These are phyloP conservation scores for Drosophila sordidula DNA, from an alignment of 2,888 invertebrate species.

Conservation along the genomic window DNA sequence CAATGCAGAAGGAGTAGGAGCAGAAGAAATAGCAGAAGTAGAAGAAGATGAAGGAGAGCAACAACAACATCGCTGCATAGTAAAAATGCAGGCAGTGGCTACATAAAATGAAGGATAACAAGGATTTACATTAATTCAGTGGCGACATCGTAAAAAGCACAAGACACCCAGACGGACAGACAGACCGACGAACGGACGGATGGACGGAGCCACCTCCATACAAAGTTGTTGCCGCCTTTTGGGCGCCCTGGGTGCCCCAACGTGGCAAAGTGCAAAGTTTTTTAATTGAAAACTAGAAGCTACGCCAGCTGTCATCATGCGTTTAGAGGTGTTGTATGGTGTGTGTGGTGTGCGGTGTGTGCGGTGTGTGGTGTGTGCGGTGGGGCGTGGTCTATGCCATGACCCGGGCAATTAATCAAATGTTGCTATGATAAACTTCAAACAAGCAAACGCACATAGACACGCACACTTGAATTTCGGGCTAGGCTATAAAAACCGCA, in stretches of 20 bases:
- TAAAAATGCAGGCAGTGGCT: constrained; percentile 56
- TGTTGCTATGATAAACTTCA: constrained; percentile 61
- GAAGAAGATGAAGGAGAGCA: neutral
- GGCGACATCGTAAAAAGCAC: constrained; percentile 56
- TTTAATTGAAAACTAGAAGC: constrained; percentile 62
- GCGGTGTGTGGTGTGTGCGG: neutral
- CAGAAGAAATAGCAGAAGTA: constrained; percentile 31
- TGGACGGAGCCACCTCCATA: constrained; percentile 20
- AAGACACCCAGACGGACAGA: neutral
- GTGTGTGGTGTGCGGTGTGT: neutral
- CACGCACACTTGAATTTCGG: constrained; percentile 2
- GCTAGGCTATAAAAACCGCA: constrained; percentile 56
- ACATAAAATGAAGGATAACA: constrained; percentile 70
- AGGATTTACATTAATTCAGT: constrained; percentile 70
- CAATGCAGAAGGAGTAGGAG: constrained; percentile 43
- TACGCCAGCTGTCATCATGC: constrained; percentile 42
- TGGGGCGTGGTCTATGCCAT: constrained; percentile 19
- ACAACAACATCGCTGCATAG: constrained; percentile 30
- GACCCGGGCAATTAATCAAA: constrained; percentile 66
- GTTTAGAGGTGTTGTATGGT: constrained; percentile 2
- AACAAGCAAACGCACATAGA: constrained; percentile 20
- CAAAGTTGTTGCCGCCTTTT: constrained; percentile 37
- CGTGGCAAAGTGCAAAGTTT: constrained; percentile 41
- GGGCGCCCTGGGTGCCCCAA: neutral
- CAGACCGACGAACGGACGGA: constrained; percentile 4